Evolutionary conservation across 2,797 vertebrate genomes (phyloP).

Genomic region (Oreortyx pictus): DNA sequence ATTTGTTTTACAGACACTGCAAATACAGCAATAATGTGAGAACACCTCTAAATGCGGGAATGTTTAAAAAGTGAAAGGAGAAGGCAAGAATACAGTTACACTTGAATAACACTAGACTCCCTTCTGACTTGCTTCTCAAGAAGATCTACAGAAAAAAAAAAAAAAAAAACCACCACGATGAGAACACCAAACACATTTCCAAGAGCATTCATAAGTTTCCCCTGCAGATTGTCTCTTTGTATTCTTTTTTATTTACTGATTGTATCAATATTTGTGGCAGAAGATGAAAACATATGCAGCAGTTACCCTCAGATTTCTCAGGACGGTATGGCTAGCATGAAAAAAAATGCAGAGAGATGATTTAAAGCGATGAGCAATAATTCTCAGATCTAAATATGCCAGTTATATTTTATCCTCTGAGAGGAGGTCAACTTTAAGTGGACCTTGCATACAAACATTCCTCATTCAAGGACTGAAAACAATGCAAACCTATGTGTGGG

Average conservation of each 20-base stretch:
- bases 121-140: background rate
- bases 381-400: background rate
- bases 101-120: background rate
- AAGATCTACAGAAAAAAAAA: constrained; percentile 32
- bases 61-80: constrained; percentile 45
- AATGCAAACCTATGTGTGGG: background rate
- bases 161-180: background rate
- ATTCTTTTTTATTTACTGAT: background rate
- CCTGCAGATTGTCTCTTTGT: background rate
- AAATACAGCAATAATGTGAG: background rate
- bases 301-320: background rate
- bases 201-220: background rate
- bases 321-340: accelerated
- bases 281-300: background rate
- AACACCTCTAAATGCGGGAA: background rate
- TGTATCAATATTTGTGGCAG: background rate
- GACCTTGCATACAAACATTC: background rate
- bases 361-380: background rate
- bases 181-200: constrained; percentile 15
- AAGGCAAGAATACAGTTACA: constrained; percentile 20
- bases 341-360: background rate
- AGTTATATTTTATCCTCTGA: background rate
- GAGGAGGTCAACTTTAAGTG: background rate
- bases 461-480: background rate
- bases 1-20: constrained; percentile 40